A percentile compares a stretch with the other conserved stretches of the same genome.
phyloP scores from a whole-genome alignment of 2,113 vertebrate genomes.

The Acrocephalus kingi region DNA sequence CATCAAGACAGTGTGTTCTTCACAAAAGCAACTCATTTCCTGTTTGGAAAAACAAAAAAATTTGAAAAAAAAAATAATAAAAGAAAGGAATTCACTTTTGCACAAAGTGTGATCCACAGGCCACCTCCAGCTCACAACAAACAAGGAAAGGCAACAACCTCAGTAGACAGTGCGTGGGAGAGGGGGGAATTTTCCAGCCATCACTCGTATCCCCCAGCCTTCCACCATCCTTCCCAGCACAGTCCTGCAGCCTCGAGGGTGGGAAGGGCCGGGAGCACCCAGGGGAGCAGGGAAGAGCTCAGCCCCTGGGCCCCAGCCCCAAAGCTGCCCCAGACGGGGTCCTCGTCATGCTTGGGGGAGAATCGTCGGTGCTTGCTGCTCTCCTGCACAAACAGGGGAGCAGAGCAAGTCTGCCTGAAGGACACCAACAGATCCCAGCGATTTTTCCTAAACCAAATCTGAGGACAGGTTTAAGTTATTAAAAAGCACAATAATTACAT shows the following conservation, averaged over 20 bases:
- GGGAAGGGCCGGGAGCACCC: background rate
- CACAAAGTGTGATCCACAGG: slow-evolving; percentile 74
- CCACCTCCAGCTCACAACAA: slow-evolving; percentile 72
- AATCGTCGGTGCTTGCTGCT: background rate
- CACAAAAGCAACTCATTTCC: slow-evolving; percentile 73
- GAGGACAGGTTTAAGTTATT: slow-evolving; percentile 1
- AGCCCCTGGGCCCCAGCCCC: background rate
- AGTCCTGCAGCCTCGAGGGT: background rate
- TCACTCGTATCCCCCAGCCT: background rate
- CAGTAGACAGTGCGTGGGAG: slow-evolving; percentile 63
- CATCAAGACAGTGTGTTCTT: slow-evolving; percentile 76
- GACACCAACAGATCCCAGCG: slow-evolving; percentile 45
- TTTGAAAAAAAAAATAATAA: background rate
- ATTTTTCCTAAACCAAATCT: slow-evolving; percentile 58
- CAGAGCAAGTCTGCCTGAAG: slow-evolving; percentile 44
- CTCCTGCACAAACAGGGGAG: slow-evolving; percentile 41
- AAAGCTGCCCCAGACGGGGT: background rate
- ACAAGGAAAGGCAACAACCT: slow-evolving; percentile 72
- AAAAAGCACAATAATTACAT: background rate
- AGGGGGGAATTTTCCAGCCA: slow-evolving; percentile 44
- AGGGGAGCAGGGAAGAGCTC: background rate
- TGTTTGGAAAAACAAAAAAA: background rate
- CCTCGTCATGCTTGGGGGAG: background rate
- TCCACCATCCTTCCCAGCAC: background rate
- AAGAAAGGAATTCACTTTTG: slow-evolving; percentile 69